Base-by-base conservation (phyloP, 2,113 vertebrate species). In the Pterocles orientalis region DNA sequence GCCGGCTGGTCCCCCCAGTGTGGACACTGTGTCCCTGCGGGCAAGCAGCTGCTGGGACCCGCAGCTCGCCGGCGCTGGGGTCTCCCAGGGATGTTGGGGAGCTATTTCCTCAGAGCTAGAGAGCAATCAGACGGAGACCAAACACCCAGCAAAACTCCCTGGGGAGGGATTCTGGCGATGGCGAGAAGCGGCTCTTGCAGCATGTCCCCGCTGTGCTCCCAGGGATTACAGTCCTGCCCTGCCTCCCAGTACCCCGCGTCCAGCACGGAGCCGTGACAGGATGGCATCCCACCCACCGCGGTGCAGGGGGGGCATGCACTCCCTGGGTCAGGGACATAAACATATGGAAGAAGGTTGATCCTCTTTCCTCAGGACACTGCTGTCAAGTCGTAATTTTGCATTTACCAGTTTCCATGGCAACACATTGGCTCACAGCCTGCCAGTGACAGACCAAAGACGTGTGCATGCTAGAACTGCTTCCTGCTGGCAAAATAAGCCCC, bases 341-440 rank as follows among this genome's bases (percentile, higher is more conserved):
- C 47, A 41, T 53, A 34, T 61, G 92, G 69, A 57, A 57, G 34
- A 50, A 57, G 45, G 14, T 36, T 69, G 66, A 54, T 90, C 41
- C 43, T 82, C 39, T 82, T 72, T 81, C 60, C 82, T 88, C 83
- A 73, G 83, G 83, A 89, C 41, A 3, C 53, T 33, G 57, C 83
- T 96, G 65, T 85, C 88, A 77, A 82, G 61, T 43, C 10, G 16
- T n/a, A 72, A 75, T 91, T 96, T 50, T 65, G 39, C 82, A 66
- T 95, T 87, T 94, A 39, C 77, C 64, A 14, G 61, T 96, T 94
- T 85, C 96, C 66, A 51, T 62, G 83, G 83, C 80, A 94, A 81
- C 69, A 3, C 0, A 0, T 11, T 93, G 91, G 61, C 54, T 82
- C 70, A 45, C 47, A 39, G 86, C 89, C 66, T 36, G n/a, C 70